A percentile compares a stretch with the other conserved stretches of the same genome.
Evolutionary conservation across 1,140 invertebrate genomes (phyloP).

Genomic region (Wasmannia auropunctata): DNA sequence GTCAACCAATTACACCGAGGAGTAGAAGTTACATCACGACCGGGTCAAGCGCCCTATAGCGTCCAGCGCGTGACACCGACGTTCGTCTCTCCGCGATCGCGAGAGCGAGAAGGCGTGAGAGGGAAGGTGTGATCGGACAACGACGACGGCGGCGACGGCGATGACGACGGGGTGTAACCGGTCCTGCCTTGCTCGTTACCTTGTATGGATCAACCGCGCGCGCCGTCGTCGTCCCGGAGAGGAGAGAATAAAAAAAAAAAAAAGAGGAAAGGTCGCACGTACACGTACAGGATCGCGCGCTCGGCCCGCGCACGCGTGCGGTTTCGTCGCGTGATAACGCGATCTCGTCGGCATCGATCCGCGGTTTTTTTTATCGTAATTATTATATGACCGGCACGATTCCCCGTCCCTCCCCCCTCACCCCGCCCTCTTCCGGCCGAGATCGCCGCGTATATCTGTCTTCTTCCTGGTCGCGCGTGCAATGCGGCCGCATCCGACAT

Average conservation of each 20-base stretch:
- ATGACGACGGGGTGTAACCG: conserved; percentile 61
- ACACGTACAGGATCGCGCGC: conserved; percentile 40
- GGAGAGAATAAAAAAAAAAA: conserved; percentile 52
- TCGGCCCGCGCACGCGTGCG: conserved; percentile 49
- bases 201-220: conserved; percentile 75
- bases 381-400: conserved; percentile 44
- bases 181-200: conserved; percentile 72
- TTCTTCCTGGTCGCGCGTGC: background rate
- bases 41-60: conserved; percentile 20
- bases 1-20: background rate
- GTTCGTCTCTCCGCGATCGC: background rate
- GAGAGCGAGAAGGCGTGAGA: conserved; percentile 12
- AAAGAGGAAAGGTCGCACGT: conserved; percentile 1
- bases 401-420: no score
- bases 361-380: conserved; percentile 40
- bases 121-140: background rate
- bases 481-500: background rate
- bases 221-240: conserved; percentile 58
- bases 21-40: conserved; percentile 17
- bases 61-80: background rate
- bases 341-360: conserved; percentile 33
- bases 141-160: conserved; percentile 9
- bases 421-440: no score
- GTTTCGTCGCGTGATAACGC: conserved; percentile 49
- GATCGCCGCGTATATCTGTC: background rate